Evolutionary conservation across 2,888 invertebrate genomes (phyloP).

Genomic region (Drosophila mimica): DNA sequence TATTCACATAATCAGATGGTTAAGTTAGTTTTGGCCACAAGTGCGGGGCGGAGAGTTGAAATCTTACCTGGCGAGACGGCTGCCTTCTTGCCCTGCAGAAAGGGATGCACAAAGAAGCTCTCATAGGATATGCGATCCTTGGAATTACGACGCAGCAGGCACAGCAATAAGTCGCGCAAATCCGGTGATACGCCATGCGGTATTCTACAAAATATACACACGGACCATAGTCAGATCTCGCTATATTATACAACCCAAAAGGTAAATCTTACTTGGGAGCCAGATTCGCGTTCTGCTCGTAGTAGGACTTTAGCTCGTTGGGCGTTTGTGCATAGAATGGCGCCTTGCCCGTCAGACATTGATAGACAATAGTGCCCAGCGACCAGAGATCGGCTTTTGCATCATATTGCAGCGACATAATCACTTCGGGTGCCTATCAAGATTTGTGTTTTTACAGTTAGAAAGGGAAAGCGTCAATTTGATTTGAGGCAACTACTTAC

Average conservation of each 20-base stretch:
- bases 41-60: not conserved
- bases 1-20: conserved; percentile 34
- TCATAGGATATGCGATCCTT: conserved; percentile 98
- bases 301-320: conserved; percentile 97
- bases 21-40: conserved; percentile 5
- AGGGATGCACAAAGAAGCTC: conserved; percentile 97
- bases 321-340: conserved; percentile 99
- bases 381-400: conserved; percentile 99
- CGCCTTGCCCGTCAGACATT: conserved; percentile 99
- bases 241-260: not conserved
- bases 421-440: conserved; percentile 96
- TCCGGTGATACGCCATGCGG: conserved; percentile 96
- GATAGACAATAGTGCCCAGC: conserved; percentile 98
- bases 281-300: conserved; percentile 96
- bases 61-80: conserved; percentile 85
- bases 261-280: conserved; percentile 91
- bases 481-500: conserved; percentile 86
- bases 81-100: conserved; percentile 89
- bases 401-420: conserved; percentile 99
- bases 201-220: conserved; percentile 88
- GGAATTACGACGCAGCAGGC: conserved; percentile 95
- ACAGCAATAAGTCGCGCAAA: conserved; percentile 93
- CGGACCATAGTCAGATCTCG: not conserved
- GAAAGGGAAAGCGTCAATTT: not conserved
- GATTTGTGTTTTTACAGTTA: not conserved